Percentiles rank a stretch among this genome's conserved stretches.
Evolutionary conservation across 2,113 vertebrate genomes (phyloP).

Genomic region (Cepphus grylle): DNA sequence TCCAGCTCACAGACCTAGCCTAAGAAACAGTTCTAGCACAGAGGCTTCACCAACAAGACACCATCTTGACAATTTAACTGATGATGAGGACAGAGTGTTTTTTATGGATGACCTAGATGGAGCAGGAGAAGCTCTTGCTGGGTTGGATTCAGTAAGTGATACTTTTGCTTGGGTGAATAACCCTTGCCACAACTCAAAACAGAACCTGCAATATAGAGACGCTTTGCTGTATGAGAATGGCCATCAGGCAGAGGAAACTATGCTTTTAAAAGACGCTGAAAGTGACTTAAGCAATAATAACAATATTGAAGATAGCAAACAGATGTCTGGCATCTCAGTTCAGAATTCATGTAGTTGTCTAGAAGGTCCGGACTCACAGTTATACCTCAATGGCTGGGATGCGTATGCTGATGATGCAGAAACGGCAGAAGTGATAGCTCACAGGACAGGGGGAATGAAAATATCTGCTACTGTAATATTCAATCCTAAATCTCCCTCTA

Average conservation of each 20-base stretch:
- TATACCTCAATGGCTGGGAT: constrained; percentile 86
- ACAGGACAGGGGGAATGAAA: constrained; percentile 96
- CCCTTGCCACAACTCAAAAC: constrained; percentile 6
- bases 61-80: constrained; percentile 34
- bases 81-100: constrained; percentile 90
- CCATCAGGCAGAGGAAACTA: constrained; percentile 54
- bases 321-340: background rate
- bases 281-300: constrained; percentile 73
- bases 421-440: constrained; percentile 89
- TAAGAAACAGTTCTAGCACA: constrained; percentile 70
- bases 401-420: constrained; percentile 73
- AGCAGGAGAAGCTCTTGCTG: constrained; percentile 69
- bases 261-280: constrained; percentile 18
- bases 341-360: constrained; percentile 71
- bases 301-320: constrained; percentile 17
- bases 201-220: constrained; percentile 31
- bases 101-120: constrained; percentile 94
- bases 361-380: constrained; percentile 65
- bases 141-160: constrained; percentile 58
- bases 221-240: constrained; percentile 51
- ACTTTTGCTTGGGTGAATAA: constrained; percentile 59
- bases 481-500: constrained; percentile 87
- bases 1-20: constrained; percentile 76
- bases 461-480: constrained; percentile 97
- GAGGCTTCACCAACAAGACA: constrained; percentile 79